Evolutionary conservation across 2,888 invertebrate genomes (phyloP), one percentile per base, ranked within the genome.

Genomic region (Alloscopus bannaensis): DNA sequence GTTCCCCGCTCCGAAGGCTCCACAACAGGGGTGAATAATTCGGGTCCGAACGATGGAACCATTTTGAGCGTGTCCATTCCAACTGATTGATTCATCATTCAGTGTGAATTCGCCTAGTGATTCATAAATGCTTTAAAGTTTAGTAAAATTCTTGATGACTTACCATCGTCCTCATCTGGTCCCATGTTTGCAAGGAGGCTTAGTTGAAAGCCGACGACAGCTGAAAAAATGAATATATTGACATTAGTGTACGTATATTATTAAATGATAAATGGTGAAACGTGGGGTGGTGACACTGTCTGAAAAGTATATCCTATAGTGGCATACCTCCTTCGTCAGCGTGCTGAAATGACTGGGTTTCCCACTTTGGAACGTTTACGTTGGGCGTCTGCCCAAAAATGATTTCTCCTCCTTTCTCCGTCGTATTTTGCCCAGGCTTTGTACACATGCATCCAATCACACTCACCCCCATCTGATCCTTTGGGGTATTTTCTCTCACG

Each of bases 41-140:
- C 59, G 2, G 29, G 59, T 1, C 59, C 59, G 18, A 31, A 59
- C 3, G 59, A 59, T 3, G 59, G 59, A 2, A 29, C 4, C 16
- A 59, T n/a, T 18, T 59, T 59, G 18, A 59, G 18, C 4, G 29
- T 59, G 31, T 59, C 59, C 29, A 59, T 29, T 18, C 59, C 59
- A 13, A 59, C 52, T 52, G 36, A 36, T 22, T 52, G 3, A 22
- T 16, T 22, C 11, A 16, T 24, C 3, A 52, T 18, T 4, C 6
- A 47, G n/a, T 6, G 11, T 3, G 18, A 47, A 47, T 47, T 47
- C 4, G 47, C 11, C n/a, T n/a, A 47, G 36, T 36, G 8, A 36
- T 36, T 36, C 36, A 8, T 6, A 47, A 47, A 47, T 13, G 47
- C 8, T 18, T 16, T 36, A 36, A 36, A 36, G 36, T 36, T 36